Conservation (phyloP, 1,140 invertebrate species). For the Telenomus remus region DNA sequence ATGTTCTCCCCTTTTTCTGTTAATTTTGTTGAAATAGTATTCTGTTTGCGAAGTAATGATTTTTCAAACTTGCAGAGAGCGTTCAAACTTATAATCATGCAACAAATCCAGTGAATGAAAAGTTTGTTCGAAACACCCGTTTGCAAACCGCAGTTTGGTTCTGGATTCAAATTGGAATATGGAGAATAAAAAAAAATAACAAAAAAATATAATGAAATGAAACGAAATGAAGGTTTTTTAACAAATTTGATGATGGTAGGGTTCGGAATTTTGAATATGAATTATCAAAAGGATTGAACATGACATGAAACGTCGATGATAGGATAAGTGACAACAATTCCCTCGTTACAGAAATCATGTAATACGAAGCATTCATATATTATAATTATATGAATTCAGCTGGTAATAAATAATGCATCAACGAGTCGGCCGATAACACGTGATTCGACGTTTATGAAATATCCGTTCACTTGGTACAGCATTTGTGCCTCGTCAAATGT, state of each 20-base stretch:
- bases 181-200: no score
- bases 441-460: constrained; percentile 52
- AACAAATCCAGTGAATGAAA: no score
- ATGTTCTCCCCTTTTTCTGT: neutral
- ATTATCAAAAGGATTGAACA: constrained; percentile 25
- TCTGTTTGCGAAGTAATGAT: no score
- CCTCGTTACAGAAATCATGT: constrained; percentile 46
- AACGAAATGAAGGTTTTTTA: constrained; percentile 23
- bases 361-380: constrained; percentile 27
- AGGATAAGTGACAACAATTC: constrained; percentile 47
- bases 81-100: no score
- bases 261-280: constrained; percentile 22
- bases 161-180: no score
- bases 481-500: constrained; percentile 54
- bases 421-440: constrained; percentile 41
- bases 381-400: constrained; percentile 48
- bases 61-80: no score
- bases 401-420: constrained; percentile 51
- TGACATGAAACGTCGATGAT: constrained; percentile 29
- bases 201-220: constrained; percentile 6
- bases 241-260: no score
- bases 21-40: no score
- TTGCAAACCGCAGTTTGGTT: no score
- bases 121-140: no score
- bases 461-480: constrained; percentile 32